Percentiles rank a stretch among this genome's conserved stretches.
Conservation (phyloP, 2,113 vertebrate genomes). For the Entomyzon cyanotis region DNA sequence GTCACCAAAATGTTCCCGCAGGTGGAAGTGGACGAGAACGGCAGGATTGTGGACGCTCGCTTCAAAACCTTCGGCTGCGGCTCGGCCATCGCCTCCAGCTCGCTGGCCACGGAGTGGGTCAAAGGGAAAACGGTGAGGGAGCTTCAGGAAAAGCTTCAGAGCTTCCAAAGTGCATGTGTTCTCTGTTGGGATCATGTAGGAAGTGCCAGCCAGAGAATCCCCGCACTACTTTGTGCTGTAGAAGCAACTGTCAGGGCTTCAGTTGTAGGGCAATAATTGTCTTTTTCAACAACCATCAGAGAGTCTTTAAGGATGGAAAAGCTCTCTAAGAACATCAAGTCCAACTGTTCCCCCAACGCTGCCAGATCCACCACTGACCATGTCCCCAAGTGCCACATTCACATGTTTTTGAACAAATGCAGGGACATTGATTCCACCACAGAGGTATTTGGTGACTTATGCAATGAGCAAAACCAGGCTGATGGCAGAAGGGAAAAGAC, state of each 20-base stretch:
- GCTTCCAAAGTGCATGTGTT: fast-evolving
- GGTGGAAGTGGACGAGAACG: constrained; percentile 87
- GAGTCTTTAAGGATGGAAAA: neutral
- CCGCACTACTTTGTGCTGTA: fast-evolving
- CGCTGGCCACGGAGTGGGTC: constrained; percentile 91
- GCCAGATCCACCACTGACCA: neutral
- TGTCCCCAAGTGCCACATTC: neutral
- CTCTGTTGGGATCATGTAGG: fast-evolving
- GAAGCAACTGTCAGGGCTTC: fast-evolving
- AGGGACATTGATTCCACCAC: neutral
- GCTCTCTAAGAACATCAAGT: neutral
- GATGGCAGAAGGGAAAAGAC: neutral
- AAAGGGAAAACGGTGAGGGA: constrained; percentile 95
- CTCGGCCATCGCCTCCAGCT: constrained; percentile 93
- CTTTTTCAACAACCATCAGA: neutral
- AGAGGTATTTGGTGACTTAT: fast-evolving
- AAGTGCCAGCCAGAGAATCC: fast-evolving
- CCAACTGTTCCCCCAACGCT: fast-evolving
- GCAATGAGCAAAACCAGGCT: neutral
- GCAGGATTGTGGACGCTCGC: constrained; percentile 88
- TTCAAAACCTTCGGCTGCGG: constrained; percentile 96
- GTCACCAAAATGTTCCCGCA: neutral
- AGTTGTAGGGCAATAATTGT: fast-evolving
- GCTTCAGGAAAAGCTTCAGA: fast-evolving
- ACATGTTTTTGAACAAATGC: neutral